Conservation (phyloP, 2,797 vertebrate genomes). For the Hirundo rustica region DNA sequence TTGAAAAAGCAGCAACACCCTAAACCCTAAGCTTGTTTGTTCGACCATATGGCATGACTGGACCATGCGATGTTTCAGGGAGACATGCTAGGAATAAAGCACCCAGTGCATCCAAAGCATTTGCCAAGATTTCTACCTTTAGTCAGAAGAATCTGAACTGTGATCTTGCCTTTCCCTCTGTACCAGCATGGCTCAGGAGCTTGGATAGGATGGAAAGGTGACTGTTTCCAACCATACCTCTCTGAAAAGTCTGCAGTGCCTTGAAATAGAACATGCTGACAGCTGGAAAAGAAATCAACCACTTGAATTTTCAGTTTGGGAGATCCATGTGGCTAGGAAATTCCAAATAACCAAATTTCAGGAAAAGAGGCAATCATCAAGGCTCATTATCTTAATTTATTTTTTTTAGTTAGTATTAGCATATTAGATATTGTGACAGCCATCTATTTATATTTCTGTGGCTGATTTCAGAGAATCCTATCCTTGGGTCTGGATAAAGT, state of each 20-base stretch:
- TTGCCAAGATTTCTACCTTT: not conserved
- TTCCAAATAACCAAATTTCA: not conserved
- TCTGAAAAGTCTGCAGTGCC: not conserved
- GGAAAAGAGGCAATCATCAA: not conserved
- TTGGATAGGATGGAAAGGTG: not conserved
- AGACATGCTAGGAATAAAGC: not conserved
- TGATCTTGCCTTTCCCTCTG: rapidly evolving
- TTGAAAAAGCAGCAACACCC: not conserved
- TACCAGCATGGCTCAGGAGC: not conserved
- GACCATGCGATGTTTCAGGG: not conserved
- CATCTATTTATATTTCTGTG: not conserved
- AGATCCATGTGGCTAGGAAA: not conserved
- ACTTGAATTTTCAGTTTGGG: not conserved
- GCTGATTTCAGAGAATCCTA: not conserved
- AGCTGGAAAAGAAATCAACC: not conserved
- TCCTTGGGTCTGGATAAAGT: not conserved
- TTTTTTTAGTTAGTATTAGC: not conserved
- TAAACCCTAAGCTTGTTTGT: conserved; percentile 30
- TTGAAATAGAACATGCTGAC: not conserved
- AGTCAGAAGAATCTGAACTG: not conserved
- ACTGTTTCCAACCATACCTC: not conserved
- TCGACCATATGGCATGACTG: not conserved
- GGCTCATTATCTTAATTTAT: not conserved
- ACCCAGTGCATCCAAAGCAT: not conserved
- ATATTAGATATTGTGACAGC: not conserved